phyloP scores from a whole-genome alignment of 2,797 vertebrate species.

The Malacoctenus gilli region DNA sequence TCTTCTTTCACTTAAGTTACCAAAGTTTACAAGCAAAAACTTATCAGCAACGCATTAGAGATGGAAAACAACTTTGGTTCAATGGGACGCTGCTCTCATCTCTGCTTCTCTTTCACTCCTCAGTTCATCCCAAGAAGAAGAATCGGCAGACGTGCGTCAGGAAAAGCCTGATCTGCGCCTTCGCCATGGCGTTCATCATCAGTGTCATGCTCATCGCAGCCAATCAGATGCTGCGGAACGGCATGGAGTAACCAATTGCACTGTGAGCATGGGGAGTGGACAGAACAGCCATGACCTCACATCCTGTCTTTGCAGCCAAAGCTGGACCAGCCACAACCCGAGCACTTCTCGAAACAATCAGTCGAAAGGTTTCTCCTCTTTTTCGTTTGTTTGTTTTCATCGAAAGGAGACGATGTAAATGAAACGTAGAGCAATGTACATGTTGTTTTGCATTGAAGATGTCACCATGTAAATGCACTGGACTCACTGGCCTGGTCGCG shows the following conservation, averaged over 20 bases:
- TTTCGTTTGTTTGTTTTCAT: conserved; percentile 8
- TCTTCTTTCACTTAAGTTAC: too few relatives aligned
- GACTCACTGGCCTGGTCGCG: conserved; percentile 34
- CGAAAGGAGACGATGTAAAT: conserved; percentile 31
- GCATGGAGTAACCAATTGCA: conserved; percentile 93
- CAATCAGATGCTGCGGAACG: conserved; percentile 99
- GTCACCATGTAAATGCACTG: conserved; percentile 43
- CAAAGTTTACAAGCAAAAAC: too few relatives aligned
- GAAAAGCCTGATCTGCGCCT: conserved; percentile 99
- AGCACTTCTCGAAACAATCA: conserved; percentile 72
- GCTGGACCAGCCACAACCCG: conserved; percentile 74
- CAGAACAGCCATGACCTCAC: conserved; percentile 73
- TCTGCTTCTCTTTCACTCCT: conserved; percentile 18
- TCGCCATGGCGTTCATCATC: conserved; percentile 99
- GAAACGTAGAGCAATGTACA: conserved; percentile 24
- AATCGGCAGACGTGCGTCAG: conserved; percentile 94
- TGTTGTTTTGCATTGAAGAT: conserved; percentile 49
- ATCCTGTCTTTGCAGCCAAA: conserved; percentile 77
- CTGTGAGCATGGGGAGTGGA: conserved; percentile 81
- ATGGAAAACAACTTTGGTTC: too few relatives aligned
- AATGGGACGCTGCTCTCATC: too few relatives aligned
- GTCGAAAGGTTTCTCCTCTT: conserved; percentile 31
- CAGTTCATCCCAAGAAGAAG: conserved; percentile 87
- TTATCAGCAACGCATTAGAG: too few relatives aligned
- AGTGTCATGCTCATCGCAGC: conserved; percentile 99